Evolutionary conservation across 2,113 vertebrate species (phyloP).

Genomic region (Uria lomvia): DNA sequence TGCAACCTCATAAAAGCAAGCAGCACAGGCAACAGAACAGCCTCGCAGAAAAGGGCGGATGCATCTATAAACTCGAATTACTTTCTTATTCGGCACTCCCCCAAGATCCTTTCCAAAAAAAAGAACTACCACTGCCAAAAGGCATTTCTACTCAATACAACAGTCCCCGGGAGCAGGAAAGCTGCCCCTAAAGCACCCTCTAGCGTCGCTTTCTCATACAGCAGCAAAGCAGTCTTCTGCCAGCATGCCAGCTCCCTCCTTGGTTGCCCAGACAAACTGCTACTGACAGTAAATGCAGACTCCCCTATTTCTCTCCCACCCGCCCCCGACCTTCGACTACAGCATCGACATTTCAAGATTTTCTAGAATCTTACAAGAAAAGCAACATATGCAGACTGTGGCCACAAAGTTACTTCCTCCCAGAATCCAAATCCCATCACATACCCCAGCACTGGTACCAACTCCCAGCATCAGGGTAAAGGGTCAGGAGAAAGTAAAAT

Average conservation of each 20-base stretch:
- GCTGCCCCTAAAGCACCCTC: constrained; percentile 51
- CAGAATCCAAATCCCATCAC: neutral
- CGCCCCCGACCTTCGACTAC: rapidly evolving
- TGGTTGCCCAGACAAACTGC: neutral
- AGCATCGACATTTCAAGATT: neutral
- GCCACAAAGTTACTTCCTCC: neutral
- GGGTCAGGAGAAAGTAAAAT: neutral
- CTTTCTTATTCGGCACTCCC: neutral
- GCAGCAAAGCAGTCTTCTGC: neutral
- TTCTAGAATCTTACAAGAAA: neutral
- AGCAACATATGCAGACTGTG: neutral
- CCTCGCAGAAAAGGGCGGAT: neutral
- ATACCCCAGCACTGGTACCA: neutral
- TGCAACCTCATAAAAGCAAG: neutral
- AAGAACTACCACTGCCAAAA: neutral
- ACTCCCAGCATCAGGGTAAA: neutral
- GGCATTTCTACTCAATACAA: neutral
- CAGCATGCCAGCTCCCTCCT: neutral
- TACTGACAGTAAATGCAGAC: rapidly evolving
- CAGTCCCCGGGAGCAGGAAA: neutral
- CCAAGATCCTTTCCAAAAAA: neutral
- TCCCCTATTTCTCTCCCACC: neutral
- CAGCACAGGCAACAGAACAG: neutral
- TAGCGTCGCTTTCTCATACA: neutral
- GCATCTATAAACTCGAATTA: neutral